Evolutionary conservation across 1,140 invertebrate species (phyloP).

Genomic region (Zaprionus gabonicus): DNA sequence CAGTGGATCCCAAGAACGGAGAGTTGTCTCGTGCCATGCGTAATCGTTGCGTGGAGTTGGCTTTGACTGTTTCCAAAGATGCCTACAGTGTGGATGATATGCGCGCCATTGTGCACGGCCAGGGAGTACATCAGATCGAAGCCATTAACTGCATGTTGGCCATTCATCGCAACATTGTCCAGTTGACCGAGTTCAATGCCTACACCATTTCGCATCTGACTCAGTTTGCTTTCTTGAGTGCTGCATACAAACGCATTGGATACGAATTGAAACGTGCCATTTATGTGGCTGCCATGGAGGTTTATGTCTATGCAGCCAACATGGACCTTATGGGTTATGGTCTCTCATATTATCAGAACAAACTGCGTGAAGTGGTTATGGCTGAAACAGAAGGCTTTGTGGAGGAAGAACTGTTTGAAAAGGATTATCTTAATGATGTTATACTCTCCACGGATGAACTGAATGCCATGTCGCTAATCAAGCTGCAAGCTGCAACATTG

Average conservation of each 20-base stretch:
- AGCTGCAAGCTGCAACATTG: conserved; percentile 65
- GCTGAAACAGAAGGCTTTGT: conserved; percentile 37
- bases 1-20: conserved; percentile 97
- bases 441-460: conserved; percentile 67
- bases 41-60: conserved; percentile 98
- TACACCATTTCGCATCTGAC: conserved; percentile 78
- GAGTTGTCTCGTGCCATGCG: conserved; percentile 99
- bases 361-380: conserved; percentile 74
- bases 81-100: conserved; percentile 85
- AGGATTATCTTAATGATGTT: conserved; percentile 47
- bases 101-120: conserved; percentile 85
- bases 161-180: conserved; percentile 85
- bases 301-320: conserved; percentile 80
- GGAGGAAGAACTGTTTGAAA: neutral
- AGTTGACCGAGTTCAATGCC: conserved; percentile 80
- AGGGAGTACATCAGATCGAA: conserved; percentile 85
- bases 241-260: conserved; percentile 75
- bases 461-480: conserved; percentile 59
- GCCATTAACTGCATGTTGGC: conserved; percentile 85
- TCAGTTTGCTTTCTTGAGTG: conserved; percentile 73
- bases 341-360: conserved; percentile 77
- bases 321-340: conserved; percentile 81
- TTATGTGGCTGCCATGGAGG: conserved; percentile 80
- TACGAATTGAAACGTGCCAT: conserved; percentile 68
- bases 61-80: conserved; percentile 85